Evolutionary conservation across 2,113 vertebrate species (phyloP).

Genomic region (Typhlomys cinereus): DNA sequence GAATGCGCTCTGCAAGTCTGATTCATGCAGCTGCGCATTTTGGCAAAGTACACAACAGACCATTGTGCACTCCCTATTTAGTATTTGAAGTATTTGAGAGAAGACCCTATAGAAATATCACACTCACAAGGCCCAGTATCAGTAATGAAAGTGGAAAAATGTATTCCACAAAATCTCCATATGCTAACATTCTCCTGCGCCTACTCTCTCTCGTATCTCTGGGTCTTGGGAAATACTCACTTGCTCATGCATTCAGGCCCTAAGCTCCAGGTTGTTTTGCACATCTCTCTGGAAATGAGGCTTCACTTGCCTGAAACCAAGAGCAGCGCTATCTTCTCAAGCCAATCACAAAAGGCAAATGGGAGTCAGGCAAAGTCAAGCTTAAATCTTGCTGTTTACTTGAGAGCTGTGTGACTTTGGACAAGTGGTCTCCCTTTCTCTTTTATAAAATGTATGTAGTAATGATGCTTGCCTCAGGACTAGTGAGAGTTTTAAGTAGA

Average conservation of each 20-base stretch:
- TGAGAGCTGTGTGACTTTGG: background rate
- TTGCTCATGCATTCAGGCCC: background rate
- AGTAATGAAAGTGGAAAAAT: background rate
- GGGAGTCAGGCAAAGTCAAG: background rate
- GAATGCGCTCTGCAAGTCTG: background rate
- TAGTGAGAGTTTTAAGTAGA: background rate
- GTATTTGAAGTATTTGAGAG: background rate
- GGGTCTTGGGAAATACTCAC: background rate
- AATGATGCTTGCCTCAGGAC: background rate
- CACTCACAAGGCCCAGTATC: background rate
- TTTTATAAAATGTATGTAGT: background rate
- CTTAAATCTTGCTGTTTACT: background rate
- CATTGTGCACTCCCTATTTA: background rate
- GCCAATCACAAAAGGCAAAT: background rate
- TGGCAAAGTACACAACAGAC: background rate
- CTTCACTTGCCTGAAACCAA: background rate
- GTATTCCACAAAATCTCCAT: background rate
- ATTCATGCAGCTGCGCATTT: background rate
- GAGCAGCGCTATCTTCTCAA: background rate
- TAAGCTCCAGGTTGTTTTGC: background rate
- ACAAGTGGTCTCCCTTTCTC: background rate
- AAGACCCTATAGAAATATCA: background rate
- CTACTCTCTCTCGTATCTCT: background rate
- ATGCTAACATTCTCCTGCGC: accelerated
- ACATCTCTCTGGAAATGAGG: background rate